Evolutionary conservation across 1,140 invertebrate species (phyloP).

Genomic region (Drosophila pectinifera): DNA sequence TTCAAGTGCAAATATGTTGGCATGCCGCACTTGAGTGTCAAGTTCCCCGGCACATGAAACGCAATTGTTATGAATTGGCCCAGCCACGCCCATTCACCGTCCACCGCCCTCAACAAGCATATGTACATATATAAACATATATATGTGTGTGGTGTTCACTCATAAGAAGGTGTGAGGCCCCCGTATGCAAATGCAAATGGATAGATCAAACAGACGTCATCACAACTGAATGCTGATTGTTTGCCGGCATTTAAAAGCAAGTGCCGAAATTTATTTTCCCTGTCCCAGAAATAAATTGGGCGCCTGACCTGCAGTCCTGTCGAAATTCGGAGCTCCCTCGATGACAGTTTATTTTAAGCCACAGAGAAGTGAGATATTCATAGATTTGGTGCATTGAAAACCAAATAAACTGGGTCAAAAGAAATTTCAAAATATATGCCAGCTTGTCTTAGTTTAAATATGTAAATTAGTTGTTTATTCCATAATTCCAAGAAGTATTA

Average conservation of each 20-base stretch:
- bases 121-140: neutral
- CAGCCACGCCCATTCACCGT: conserved; percentile 14
- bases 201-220: conserved; percentile 61
- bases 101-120: conserved; percentile 14
- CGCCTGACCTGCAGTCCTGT: conserved; percentile 12
- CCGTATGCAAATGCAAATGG: conserved; percentile 57
- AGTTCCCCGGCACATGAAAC: conserved; percentile 71
- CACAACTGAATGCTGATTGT: conserved; percentile 57
- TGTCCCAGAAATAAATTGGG: conserved; percentile 39
- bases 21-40: conserved; percentile 77
- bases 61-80: conserved; percentile 80
- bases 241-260: conserved; percentile 62
- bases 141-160: neutral
- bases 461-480: no score
- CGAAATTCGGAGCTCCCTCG: neutral
- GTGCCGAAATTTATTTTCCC: conserved; percentile 53
- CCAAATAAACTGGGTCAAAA: neutral
- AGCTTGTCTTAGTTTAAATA: neutral
- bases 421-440: neutral
- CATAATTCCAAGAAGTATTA: no score
- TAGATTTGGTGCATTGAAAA: neutral
- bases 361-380: conserved; percentile 6
- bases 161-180: conserved; percentile 32
- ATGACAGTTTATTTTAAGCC: conserved; percentile 29
- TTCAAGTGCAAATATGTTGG: conserved; percentile 80